phyloP scores from a whole-genome alignment of 2,797 vertebrate genomes.

The Trichosurus vulpecula region DNA sequence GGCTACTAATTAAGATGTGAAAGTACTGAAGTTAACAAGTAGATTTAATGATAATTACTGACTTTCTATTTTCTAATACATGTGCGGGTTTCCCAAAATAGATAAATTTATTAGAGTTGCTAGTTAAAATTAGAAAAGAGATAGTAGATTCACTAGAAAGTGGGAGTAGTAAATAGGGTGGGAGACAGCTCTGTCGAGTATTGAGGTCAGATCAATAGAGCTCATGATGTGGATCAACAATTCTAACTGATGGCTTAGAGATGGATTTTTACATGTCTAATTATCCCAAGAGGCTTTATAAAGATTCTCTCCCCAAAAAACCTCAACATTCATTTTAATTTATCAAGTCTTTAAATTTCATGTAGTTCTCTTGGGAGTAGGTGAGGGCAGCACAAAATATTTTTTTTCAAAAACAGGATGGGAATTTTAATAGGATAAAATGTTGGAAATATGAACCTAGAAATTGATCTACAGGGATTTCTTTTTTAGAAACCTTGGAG shows the following conservation, averaged over 20 bases:
- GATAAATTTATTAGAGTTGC: constrained; percentile 25
- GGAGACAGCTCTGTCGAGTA: background rate
- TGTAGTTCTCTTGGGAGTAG: constrained; percentile 34
- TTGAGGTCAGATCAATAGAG: background rate
- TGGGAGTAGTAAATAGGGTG: background rate
- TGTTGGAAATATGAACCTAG: constrained; percentile 22
- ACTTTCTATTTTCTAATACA: constrained; percentile 59
- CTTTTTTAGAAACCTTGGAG: constrained; percentile 46
- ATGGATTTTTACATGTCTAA: constrained; percentile 46
- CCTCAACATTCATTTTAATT: background rate
- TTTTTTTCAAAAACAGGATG: constrained; percentile 10
- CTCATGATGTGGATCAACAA: background rate
- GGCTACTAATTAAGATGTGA: constrained; percentile 65
- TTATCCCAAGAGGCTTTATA: constrained; percentile 28
- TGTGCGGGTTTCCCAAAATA: constrained; percentile 30
- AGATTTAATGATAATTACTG: constrained; percentile 62
- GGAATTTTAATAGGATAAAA: constrained; percentile 26
- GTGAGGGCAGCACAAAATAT: constrained; percentile 33
- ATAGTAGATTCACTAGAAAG: background rate
- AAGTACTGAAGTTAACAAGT: constrained; percentile 60
- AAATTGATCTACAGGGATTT: constrained; percentile 54
- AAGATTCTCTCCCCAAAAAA: constrained; percentile 18
- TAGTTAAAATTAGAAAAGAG: constrained; percentile 43
- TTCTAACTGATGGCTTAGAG: constrained; percentile 1
- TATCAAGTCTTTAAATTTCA: constrained; percentile 37